phyloP scores from a whole-genome alignment of 2,888 invertebrate genomes.

The Cantharis flavilabris region DNA sequence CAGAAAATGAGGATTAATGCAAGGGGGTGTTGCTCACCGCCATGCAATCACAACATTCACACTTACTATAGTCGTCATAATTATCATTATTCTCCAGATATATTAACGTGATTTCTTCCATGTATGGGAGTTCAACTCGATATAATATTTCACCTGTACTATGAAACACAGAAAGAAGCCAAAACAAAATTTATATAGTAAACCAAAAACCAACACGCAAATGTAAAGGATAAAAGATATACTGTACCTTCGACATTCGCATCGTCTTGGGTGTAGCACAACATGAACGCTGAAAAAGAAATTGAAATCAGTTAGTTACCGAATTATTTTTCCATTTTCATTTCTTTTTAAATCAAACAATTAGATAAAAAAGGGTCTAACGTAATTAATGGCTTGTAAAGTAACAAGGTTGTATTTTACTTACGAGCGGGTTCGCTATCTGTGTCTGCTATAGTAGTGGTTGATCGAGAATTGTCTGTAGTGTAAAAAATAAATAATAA shows the following conservation, averaged over 20 bases:
- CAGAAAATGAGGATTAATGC: constrained; percentile 29
- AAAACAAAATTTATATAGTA: constrained; percentile 56
- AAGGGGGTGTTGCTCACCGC: constrained; percentile 30
- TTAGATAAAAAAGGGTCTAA: neutral
- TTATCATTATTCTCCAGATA: constrained; percentile 85
- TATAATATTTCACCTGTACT: constrained; percentile 86
- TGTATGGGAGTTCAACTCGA: constrained; percentile 91
- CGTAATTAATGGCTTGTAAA: neutral
- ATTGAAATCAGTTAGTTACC: constrained; percentile 36
- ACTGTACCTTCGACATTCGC: constrained; percentile 84
- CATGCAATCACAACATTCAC: constrained; percentile 69
- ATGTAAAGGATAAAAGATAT: constrained; percentile 40
- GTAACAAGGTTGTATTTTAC: constrained; percentile 40
- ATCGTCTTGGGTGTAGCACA: constrained; percentile 93
- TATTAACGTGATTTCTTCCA: constrained; percentile 92
- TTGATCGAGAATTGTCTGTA: constrained; percentile 52
- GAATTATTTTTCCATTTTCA: neutral
- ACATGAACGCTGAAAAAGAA: constrained; percentile 89
- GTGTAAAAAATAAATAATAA: constrained; percentile 46
- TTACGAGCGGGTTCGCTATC: constrained; percentile 56
- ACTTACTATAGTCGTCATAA: constrained; percentile 65
- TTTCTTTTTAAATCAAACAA: neutral
- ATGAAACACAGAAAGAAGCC: constrained; percentile 59
- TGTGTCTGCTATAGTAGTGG: constrained; percentile 52
- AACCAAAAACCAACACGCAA: constrained; percentile 45